Conservation (phyloP, 1,140 invertebrate genomes). For the Phocides pigmalion region DNA sequence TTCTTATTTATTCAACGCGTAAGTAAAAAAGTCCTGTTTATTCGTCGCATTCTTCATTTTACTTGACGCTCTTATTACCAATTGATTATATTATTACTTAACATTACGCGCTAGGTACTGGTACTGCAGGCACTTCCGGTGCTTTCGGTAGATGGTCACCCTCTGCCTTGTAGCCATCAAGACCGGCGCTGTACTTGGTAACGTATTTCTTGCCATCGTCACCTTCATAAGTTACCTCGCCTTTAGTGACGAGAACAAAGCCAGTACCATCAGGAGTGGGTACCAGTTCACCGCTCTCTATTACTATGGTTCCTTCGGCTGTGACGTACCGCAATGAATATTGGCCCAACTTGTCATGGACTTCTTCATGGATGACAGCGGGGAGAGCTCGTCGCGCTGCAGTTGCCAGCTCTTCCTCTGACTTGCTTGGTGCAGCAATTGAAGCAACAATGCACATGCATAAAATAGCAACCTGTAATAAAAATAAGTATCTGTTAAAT, state of each 20-base stretch:
- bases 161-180: slow-evolving; percentile 61
- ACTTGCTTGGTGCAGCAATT: slow-evolving; percentile 6
- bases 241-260: slow-evolving; percentile 60
- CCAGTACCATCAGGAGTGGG: slow-evolving; percentile 52
- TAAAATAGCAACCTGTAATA: slow-evolving; percentile 4
- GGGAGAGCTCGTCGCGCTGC: slow-evolving; percentile 40
- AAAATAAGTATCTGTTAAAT: too few relatives aligned
- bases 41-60: too few relatives aligned
- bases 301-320: slow-evolving; percentile 65
- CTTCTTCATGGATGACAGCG: slow-evolving; percentile 57
- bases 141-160: slow-evolving; percentile 41
- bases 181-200: slow-evolving; percentile 67
- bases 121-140: background rate
- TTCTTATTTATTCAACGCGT: too few relatives aligned
- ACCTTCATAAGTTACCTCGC: slow-evolving; percentile 59
- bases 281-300: slow-evolving; percentile 64
- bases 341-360: slow-evolving; percentile 68
- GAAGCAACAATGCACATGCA: slow-evolving; percentile 8
- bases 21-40: too few relatives aligned
- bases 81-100: background rate
- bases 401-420: background rate
- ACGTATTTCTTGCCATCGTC: slow-evolving; percentile 64
- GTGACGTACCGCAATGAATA: slow-evolving; percentile 71
- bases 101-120: background rate
- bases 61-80: too few relatives aligned